Base-by-base conservation (phyloP, 2,888 invertebrate genomes). In the Agrilus biguttatus region DNA sequence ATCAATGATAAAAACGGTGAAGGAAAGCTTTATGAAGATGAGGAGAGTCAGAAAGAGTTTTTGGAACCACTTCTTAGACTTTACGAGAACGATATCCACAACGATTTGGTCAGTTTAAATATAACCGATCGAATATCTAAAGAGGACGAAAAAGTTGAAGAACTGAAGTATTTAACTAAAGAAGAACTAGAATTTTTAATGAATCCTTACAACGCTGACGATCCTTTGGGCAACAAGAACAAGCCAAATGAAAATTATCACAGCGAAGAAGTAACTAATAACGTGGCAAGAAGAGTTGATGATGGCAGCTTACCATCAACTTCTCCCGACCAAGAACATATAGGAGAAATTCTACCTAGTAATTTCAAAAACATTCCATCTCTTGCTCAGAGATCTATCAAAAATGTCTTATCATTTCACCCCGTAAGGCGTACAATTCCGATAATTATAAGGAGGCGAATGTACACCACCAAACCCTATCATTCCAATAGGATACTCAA, bases 281-380 rank as follows among this genome's bases (percentile, higher is more conserved):
- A 32, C 33, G 39, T 45, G 1, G 23, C 45, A 35, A 47, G 45
- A 34, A 38, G 37, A 4, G 45, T 40, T 14, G 37, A 37, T 14
- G 60, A 61, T 45, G 53, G 54, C 35, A 43, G 41, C 17, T 33
- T 55, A 5, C 44, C 36, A 35, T 43, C 17, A 51, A 51, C 13
- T 51, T 49, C 17, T 3, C 28, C 8, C 7, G 56, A 57, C 36
- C 51, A 62, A 38, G 66, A 66, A 47, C 66, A 66, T 42, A 65
- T 66, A 36, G 66, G 66, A 3, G 66, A 66, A 52, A 66, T 66
- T 39, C 48, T 66, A 39, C 63, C 63, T 7, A 48, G 58, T 4
- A 51, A 57, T 49, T 62, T 55, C 44, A 50, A 55, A 17, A 47
- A 53, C 34, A 43, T 39, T 7, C 28, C 43, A n/a, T 19, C 35